A percentile compares a stretch with the other conserved stretches of the same genome.
Evolutionary conservation across 2,888 invertebrate genomes (phyloP).

Genomic region (Cosmopolites sordidus): DNA sequence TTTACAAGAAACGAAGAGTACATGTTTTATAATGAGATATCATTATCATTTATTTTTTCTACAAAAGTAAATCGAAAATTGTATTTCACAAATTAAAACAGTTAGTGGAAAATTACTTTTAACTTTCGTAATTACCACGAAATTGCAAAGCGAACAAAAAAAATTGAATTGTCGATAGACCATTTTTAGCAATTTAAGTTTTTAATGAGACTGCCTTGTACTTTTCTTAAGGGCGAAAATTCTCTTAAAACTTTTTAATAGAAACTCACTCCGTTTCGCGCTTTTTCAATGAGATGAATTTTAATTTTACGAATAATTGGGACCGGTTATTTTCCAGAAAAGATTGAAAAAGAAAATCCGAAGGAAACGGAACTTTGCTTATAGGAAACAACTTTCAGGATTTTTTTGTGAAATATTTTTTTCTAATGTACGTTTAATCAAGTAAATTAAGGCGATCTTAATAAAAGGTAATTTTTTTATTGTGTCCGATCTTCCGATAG

Average conservation of each 20-base stretch:
- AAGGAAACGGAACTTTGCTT: background rate
- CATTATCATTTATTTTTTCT: no score
- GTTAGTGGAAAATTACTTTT: conserved; percentile 1
- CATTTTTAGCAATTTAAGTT: conserved; percentile 48
- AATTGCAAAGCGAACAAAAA: conserved; percentile 20
- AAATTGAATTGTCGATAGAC: conserved; percentile 40
- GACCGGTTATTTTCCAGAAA: conserved; percentile 41
- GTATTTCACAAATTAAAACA: background rate
- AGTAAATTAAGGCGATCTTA: no score
- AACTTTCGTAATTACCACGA: conserved; percentile 21
- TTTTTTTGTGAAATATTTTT: no score
- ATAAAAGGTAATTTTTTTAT: no score
- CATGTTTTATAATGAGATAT: no score
- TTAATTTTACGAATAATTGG: conserved; percentile 50
- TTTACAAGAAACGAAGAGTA: no score
- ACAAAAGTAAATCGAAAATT: background rate
- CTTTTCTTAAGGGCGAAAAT: conserved; percentile 44
- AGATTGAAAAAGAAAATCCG: conserved; percentile 1
- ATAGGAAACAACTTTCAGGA: no score
- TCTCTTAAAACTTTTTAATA: conserved; percentile 48
- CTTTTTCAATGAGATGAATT: conserved; percentile 51
- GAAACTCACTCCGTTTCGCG: conserved; percentile 46
- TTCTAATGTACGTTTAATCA: no score
- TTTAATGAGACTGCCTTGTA: conserved; percentile 45
- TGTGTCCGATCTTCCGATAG: no score